Conservation (phyloP, 1,140 invertebrate genomes). For the Magallana angulata region DNA sequence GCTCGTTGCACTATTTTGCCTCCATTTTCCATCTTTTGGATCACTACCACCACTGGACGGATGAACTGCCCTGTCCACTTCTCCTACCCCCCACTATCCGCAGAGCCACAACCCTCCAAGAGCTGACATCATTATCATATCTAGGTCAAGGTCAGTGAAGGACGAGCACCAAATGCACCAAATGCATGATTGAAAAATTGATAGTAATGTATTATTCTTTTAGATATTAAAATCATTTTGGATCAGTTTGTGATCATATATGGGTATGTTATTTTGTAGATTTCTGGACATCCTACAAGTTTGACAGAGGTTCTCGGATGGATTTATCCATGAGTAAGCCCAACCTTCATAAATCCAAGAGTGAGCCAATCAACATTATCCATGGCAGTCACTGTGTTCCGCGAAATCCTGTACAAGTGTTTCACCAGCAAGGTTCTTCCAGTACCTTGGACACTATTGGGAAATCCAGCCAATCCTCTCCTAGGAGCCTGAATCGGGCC, state of each 20-base stretch:
- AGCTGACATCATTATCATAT: conserved; percentile 92
- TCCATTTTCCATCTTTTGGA: conserved; percentile 94
- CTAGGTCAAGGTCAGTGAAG: conserved; percentile 87
- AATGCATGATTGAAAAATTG: neutral
- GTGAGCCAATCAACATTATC: conserved; percentile 74
- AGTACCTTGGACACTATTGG: conserved; percentile 7
- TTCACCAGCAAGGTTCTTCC: conserved; percentile 6
- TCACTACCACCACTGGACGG: conserved; percentile 95
- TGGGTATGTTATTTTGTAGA: conserved; percentile 80
- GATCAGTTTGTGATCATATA: neutral
- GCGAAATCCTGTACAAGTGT: neutral
- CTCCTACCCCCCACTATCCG: conserved; percentile 85
- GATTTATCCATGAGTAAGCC: conserved; percentile 9
- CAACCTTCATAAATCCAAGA: conserved; percentile 70
- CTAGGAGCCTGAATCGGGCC: neutral
- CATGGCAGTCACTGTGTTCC: conserved; percentile 29
- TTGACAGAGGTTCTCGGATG: conserved; percentile 59
- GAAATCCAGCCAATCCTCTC: conserved; percentile 37
- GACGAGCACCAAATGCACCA: neutral
- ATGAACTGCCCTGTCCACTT: conserved; percentile 95
- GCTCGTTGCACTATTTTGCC: conserved; percentile 94
- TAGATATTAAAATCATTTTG: neutral
- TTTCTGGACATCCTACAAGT: conserved; percentile 91
- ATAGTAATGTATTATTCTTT: no score
- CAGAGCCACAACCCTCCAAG: conserved; percentile 92